Conservation (phyloP, 37 sponge, comb jelly and placozoan species). For the Halichondria panicea region DNA sequence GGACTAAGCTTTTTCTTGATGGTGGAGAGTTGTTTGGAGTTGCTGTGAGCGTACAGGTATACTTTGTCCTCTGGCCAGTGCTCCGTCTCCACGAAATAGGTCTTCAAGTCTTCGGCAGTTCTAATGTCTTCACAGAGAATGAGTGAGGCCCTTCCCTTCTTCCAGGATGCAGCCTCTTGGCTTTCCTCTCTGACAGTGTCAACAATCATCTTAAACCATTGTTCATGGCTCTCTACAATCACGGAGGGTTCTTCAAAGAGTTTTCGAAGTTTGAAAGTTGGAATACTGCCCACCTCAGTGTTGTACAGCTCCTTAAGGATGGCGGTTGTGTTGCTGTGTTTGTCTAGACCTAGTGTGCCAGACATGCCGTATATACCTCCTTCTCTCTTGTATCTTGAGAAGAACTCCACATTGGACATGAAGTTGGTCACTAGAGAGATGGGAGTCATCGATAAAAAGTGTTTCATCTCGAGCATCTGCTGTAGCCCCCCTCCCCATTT, state of each 20-base stretch:
- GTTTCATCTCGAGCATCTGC: constrained; percentile 39
- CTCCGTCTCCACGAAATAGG: background rate
- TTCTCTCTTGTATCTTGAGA: constrained; percentile 7
- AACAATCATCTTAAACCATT: constrained; percentile 4
- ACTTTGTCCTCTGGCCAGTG: background rate
- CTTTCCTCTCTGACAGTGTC: background rate
- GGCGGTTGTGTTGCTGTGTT: background rate
- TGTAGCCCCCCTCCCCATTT: constrained; percentile 24
- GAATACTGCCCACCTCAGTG: constrained; percentile 2
- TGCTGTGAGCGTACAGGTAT: background rate
- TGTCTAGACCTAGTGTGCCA: background rate
- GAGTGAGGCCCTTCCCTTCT: constrained; percentile 3
- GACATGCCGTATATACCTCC: constrained; percentile 15
- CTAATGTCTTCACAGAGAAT: constrained; percentile 27
- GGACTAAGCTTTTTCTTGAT: background rate
- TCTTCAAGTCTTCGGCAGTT: background rate
- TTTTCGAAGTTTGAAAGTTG: constrained; percentile 3
- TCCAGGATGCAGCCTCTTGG: background rate
- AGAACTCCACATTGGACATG: constrained; percentile 19
- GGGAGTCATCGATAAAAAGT: constrained; percentile 2
- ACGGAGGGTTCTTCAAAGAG: constrained; percentile 1
- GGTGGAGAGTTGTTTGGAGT: background rate
- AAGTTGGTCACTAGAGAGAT: constrained; percentile 33
- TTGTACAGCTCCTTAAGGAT: background rate
- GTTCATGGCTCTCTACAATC: background rate